These are phyloP conservation scores for Panagrolaimus sp. DNA, from an alignment of 1,140 invertebrate genomes.

Conservation along the genomic window DNA sequence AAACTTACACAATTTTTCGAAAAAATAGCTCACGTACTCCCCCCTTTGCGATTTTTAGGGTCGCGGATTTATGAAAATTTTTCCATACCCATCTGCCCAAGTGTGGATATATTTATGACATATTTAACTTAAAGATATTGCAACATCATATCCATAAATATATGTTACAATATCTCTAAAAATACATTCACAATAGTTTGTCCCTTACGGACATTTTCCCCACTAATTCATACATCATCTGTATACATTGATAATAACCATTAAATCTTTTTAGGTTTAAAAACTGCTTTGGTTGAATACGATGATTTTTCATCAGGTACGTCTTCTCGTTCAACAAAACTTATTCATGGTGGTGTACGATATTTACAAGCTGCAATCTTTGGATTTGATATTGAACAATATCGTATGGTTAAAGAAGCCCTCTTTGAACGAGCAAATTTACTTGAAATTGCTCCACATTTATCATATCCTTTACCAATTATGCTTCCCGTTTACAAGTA, in stretches of 20 bases:
- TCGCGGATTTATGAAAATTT: too few species aligned
- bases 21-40: too few species aligned
- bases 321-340: constrained; percentile 85
- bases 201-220: too few species aligned
- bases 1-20: too few species aligned
- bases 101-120: too few species aligned
- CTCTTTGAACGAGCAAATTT: constrained; percentile 87
- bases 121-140: too few species aligned
- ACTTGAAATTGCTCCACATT: constrained; percentile 87
- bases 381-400: constrained; percentile 69
- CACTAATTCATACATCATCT: neutral
- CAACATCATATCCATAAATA: too few species aligned
- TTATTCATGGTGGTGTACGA: constrained; percentile 84
- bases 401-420: constrained; percentile 95
- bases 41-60: too few species aligned
- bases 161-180: too few species aligned
- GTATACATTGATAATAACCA: constrained; percentile 17
- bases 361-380: constrained; percentile 85
- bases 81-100: too few species aligned
- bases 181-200: too few species aligned
- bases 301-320: constrained; percentile 98
- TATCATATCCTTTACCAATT: constrained; percentile 91
- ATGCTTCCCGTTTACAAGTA: constrained; percentile 96
- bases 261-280: constrained; percentile 69
- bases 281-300: constrained; percentile 88